Evolutionary conservation across 1,140 invertebrate genomes (phyloP), one percentile per base, ranked within the genome.

Genomic region (Sinella curviseta): DNA sequence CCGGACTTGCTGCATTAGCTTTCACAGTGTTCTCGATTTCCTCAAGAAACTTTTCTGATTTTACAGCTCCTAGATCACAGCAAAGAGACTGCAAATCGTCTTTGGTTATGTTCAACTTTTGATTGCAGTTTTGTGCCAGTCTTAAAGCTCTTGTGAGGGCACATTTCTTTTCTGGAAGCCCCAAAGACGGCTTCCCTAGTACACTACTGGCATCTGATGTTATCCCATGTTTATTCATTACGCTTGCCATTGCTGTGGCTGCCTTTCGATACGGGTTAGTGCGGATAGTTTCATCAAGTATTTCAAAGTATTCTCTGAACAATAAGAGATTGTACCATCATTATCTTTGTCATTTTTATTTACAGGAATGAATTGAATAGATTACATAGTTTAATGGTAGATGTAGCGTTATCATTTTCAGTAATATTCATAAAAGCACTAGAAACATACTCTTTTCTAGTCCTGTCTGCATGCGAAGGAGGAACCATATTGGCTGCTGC

Each of bases 231-330:
- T 70, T 70, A n/a, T 30, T 31, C 65, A 70, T 70, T 3, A 70
- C 65, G 28, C 28, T 30, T 4, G 31, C 65, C 65, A 33, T 33
- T 8, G 65, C 65, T 14, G 26, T 70, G 8, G 65, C 65, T 31
- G 65, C 65, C n/a, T 70, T 70, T n/a, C 65, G 26, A 70, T 70
- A 33, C 24, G 74, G 74, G 24, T 75, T 75, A 16, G 74, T 75
- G 8, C 74, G 74, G 39, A 75, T 36, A 8, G 39, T 48, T 24
- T 75, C 39, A 28, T 75, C 74, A 3, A 75, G 39, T 1, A 75
- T 48, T 48, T 75, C 24, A 36, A 75, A 48, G 24, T 75, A 75
- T 75, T 75, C 34, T 75, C 74, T 75, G 36, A n/a, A 39, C 33
- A 48, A 74, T n/a, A n/a, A n/a, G n/a, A n/a, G n/a, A n/a, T n/a